Base-by-base conservation (phyloP, 2,888 invertebrate species). In the Callimorpha dominula region DNA sequence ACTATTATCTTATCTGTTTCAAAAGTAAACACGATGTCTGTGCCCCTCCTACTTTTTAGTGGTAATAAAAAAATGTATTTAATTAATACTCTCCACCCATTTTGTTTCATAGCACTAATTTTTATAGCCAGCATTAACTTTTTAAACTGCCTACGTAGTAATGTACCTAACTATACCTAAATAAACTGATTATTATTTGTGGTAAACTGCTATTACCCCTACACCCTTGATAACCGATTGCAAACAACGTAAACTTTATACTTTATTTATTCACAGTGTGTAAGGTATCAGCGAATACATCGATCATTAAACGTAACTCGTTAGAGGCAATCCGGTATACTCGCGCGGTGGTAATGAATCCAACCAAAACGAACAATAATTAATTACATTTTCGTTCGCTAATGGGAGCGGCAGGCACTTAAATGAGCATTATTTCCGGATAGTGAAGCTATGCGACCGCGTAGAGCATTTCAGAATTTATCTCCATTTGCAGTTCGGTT, bases 401-500 rank as follows among this genome's bases (percentile, higher is more conserved):
- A 91, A 91, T 88, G 86, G 86, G 78, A 84, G 78, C 78, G 84
- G 85, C 82, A 84, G 86, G 82, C 83, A 81, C 83, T 88, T 81
- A 88, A 90, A 90, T 87, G 88, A 86, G 87, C 87, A 87, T 89
- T 86, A 90, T 90, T 86, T 87, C 89, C 86, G 87, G 85, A 86
- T 86, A 87, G 86, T 82, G 83, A 81, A 70, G 81, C 84, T 82
- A 80, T 78, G 82, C 78, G 84, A 81, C 83, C 80, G 83, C 82
- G 81, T 78, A 82, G 81, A 85, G 84, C 78, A 80, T 82, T 88
- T 85, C 85, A 82, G 85, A 89, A 91, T 93, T 90, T 90, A 93
- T 92, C 89, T 88, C 87, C 89, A 91, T 92, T 93, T 89, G 88
- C 88, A 87, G 90, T 89, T 90, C 86, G 81, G 87, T 90, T 90